These are phyloP conservation scores for Cyaniris semiargus DNA, from an alignment of 2,888 invertebrate genomes.

Conservation along the genomic window DNA sequence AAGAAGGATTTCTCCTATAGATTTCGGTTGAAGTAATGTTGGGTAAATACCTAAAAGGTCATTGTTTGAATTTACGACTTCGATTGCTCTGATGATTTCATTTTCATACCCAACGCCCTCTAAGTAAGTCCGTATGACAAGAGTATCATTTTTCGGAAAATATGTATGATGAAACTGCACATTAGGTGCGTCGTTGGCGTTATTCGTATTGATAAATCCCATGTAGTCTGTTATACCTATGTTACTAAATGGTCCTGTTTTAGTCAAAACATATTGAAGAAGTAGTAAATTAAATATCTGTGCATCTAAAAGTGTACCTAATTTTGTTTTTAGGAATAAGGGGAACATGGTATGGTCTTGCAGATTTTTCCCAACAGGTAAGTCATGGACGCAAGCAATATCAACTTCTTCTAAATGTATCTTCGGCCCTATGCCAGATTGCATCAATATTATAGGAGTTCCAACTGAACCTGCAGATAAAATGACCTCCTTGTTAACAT, in stretches of 20 bases:
- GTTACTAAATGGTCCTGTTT: constrained; percentile 67
- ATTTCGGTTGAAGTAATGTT: constrained; percentile 70
- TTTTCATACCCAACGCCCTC: constrained; percentile 52
- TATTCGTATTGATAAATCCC: constrained; percentile 72
- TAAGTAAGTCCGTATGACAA: constrained; percentile 47
- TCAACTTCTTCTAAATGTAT: constrained; percentile 55
- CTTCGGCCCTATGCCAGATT: constrained; percentile 75
- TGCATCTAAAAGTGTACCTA: constrained; percentile 42
- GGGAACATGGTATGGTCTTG: constrained; percentile 72
- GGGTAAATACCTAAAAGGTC: constrained; percentile 62
- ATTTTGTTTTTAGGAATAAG: constrained; percentile 48
- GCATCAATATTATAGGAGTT: constrained; percentile 73
- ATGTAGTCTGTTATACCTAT: constrained; percentile 71
- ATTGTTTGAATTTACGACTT: constrained; percentile 50
- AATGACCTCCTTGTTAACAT: constrained; percentile 70
- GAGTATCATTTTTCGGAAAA: constrained; percentile 50
- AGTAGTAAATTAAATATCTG: constrained; percentile 51
- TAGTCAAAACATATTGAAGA: constrained; percentile 70
- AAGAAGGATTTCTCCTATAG: constrained; percentile 79
- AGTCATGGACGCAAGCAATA: constrained; percentile 58
- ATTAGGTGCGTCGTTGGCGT: constrained; percentile 68
- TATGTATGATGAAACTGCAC: constrained; percentile 69
- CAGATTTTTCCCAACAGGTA: constrained; percentile 73
- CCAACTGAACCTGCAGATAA: constrained; percentile 73
- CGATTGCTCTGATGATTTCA: constrained; percentile 50